These are phyloP conservation scores for Euphonia xanthogaster DNA, from an alignment of 2,797 vertebrate species.

Conservation along the genomic window DNA sequence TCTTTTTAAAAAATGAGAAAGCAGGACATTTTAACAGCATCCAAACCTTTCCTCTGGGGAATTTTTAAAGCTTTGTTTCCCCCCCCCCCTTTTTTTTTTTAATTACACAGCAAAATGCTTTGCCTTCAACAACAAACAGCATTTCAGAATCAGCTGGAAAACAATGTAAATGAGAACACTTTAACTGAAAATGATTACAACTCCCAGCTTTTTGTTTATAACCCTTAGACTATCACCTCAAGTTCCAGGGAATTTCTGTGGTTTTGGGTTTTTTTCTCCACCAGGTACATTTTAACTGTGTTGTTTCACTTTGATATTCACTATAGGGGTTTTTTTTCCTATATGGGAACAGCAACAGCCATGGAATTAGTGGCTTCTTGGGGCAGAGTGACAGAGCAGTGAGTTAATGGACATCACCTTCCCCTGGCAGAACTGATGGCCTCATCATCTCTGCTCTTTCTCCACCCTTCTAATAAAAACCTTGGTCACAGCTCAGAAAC, in stretches of 20 bases:
- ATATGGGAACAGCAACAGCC: neutral
- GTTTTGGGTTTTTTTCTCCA: neutral
- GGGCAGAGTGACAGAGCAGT: neutral
- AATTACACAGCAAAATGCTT: neutral
- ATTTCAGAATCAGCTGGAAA: conserved; percentile 9
- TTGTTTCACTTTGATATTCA: neutral
- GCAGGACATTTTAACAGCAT: neutral
- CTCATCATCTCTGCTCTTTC: neutral
- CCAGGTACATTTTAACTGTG: neutral
- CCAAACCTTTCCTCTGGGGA: neutral
- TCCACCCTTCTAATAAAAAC: neutral
- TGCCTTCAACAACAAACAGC: conserved; percentile 5
- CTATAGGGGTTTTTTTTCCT: fast-evolving
- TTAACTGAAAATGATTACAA: conserved; percentile 3
- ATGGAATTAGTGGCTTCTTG: neutral
- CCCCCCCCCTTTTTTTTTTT: neutral
- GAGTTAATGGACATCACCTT: neutral
- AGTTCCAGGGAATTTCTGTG: neutral
- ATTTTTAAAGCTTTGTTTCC: neutral
- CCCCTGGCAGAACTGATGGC: neutral
- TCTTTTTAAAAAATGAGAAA: neutral
- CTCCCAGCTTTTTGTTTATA: neutral
- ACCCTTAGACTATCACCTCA: neutral
- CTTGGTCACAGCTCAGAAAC: fast-evolving
- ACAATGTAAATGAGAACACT: conserved; percentile 10